These are phyloP conservation scores for Anas flavirostris DNA, from an alignment of 2,797 vertebrate genomes.

Conservation along the genomic window DNA sequence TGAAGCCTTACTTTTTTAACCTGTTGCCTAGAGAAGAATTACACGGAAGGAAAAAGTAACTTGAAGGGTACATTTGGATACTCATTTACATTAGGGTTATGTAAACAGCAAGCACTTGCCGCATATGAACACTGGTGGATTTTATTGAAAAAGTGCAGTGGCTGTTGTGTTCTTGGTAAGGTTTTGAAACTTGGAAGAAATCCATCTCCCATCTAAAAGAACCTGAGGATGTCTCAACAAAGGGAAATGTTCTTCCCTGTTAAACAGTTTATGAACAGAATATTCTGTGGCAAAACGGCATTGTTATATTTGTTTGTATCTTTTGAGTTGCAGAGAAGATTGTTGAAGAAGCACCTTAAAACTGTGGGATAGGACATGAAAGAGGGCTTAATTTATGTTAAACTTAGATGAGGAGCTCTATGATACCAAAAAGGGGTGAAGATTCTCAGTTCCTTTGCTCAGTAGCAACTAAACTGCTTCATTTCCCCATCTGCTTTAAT, in stretches of 20 bases:
- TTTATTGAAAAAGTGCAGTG: not conserved
- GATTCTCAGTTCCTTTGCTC: not conserved
- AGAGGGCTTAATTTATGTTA: not conserved
- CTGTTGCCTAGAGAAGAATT: not conserved
- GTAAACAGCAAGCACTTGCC: not conserved
- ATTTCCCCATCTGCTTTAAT: not conserved
- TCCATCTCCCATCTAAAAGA: not conserved
- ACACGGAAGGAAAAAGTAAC: not conserved
- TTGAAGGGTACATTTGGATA: not conserved
- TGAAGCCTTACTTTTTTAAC: not conserved
- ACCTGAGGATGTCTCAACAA: not conserved
- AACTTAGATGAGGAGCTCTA: not conserved
- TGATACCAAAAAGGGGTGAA: not conserved
- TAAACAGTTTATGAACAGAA: not conserved
- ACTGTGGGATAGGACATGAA: not conserved
- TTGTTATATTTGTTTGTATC: not conserved
- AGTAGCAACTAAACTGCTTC: not conserved
- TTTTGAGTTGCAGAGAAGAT: not conserved
- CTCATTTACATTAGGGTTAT: not conserved
- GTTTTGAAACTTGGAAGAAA: not conserved
- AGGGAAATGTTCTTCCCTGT: not conserved
- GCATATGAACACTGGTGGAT: not conserved
- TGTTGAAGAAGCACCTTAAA: not conserved
- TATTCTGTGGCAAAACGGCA: not conserved
- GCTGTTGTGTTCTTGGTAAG: not conserved